Base-by-base conservation (phyloP, 2,113 vertebrate species). In the Microcebus lehilahytsara region DNA sequence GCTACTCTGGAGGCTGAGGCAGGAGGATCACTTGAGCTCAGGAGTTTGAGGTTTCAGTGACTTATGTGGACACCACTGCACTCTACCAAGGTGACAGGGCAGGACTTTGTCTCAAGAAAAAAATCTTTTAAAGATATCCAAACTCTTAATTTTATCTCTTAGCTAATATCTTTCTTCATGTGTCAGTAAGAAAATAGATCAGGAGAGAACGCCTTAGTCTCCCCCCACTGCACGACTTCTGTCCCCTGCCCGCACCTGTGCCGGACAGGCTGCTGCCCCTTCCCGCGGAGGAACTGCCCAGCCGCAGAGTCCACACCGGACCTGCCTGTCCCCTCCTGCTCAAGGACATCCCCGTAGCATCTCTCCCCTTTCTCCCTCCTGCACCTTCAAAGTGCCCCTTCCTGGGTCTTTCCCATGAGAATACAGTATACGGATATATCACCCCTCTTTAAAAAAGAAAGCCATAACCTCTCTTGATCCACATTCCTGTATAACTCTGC, bases 261-360 rank as follows among this genome's bases (percentile, higher is more conserved):
- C 60, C 60, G 2, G 17, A 20, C 34, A 7, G 72, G 42, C 46
- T 32, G 42, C 42, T n/a, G 10, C 3, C 53, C n/a, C 3, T 17
- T 9, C 19, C 20, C 3, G 7, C 0, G 1, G 10, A 17, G 53
- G 53, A 25, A 10, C 51, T 20, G 25, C 12, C 3, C 8, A 13
- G 40, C 17, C 19, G 10, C 6, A 4, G 25, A 37, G 23, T 53
- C 62, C 34, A 30, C 6, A 1, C 40, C 60, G 6, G 37, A 27
- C 22, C 51, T 8, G 0, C 20, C 40, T 49, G 12, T 46, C 87
- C 12, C 32, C 9, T 19, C 77, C 14, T 42, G 42, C 66, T 34
- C 34, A 13, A 13, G 42, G 77, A 34, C 22, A 0, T 4, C 34
- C 17, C 20, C 37, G 9, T 19, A 12, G 14, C 66, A 3, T 40